These are phyloP conservation scores for Rhodeus uyekii DNA, from an alignment of 2,797 vertebrate species.

Conservation along the genomic window DNA sequence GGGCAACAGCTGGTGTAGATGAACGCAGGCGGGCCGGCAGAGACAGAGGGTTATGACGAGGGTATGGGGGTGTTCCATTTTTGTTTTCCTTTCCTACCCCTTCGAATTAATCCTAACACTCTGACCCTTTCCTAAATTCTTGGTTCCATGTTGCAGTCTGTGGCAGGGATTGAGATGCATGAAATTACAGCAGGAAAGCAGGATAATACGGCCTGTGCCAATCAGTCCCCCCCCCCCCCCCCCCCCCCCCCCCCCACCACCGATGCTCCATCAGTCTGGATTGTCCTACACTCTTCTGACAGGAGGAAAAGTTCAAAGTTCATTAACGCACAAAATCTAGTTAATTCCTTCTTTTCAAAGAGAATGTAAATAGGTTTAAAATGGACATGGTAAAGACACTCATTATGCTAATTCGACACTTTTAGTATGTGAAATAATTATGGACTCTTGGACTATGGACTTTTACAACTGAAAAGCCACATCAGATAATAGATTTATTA, in stretches of 20 bases:
- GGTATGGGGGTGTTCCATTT: slow-evolving; percentile 21
- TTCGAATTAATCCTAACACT: slow-evolving; percentile 75
- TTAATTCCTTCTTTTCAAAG: background rate
- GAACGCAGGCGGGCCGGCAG: slow-evolving; percentile 62
- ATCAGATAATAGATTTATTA: background rate
- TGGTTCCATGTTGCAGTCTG: slow-evolving; percentile 61
- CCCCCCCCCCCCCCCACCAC: slow-evolving; percentile 17
- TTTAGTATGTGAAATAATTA: background rate
- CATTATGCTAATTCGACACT: background rate
- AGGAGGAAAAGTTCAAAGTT: slow-evolving; percentile 67
- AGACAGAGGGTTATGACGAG: slow-evolving; percentile 55
- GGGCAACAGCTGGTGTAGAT: slow-evolving; percentile 78
- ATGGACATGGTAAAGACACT: background rate
- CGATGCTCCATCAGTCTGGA: slow-evolving; percentile 58
- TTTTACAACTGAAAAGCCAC: background rate
- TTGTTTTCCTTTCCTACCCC: slow-evolving; percentile 46
- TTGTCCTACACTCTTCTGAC: slow-evolving; percentile 64
- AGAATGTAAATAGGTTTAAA: slow-evolving; percentile 3
- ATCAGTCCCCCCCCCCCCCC: slow-evolving; percentile 27
- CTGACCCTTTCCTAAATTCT: slow-evolving; percentile 75
- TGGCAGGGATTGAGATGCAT: slow-evolving; percentile 68
- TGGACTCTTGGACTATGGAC: background rate
- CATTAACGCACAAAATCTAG: slow-evolving; percentile 35
- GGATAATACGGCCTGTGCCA: slow-evolving; percentile 65
- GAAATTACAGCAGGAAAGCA: slow-evolving; percentile 72